phyloP scores from a whole-genome alignment of 2,113 vertebrate genomes.

The Morone saxatilis region DNA sequence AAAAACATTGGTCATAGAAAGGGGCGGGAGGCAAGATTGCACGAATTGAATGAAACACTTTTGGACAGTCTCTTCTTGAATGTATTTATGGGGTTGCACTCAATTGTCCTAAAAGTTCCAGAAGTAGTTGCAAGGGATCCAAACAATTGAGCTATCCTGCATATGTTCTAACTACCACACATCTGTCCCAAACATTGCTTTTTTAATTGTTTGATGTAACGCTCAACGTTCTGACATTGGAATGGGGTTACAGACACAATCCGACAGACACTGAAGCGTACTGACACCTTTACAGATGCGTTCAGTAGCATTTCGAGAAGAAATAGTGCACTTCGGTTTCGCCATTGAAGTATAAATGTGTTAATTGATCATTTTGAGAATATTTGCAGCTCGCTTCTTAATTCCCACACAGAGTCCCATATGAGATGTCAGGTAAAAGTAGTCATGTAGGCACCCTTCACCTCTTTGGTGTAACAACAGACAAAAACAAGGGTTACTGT shows the following conservation, averaged over 20 bases:
- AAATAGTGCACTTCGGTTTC: neutral
- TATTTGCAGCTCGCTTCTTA: neutral
- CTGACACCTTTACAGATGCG: too few species aligned
- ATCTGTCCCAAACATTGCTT: neutral
- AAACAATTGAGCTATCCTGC: neutral
- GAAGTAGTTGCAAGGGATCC: neutral
- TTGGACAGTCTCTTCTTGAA: neutral
- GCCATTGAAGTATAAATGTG: neutral
- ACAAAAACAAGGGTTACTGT: conserved; percentile 15
- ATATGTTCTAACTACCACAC: neutral
- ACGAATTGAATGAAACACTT: neutral
- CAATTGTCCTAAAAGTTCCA: neutral
- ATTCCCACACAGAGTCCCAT: neutral
- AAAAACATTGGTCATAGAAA: neutral
- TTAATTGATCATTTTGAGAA: neutral
- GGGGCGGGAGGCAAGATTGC: neutral
- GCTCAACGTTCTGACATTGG: neutral
- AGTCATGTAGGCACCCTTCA: conserved; percentile 17
- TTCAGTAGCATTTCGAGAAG: neutral
- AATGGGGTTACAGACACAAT: neutral
- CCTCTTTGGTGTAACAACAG: conserved; percentile 41
- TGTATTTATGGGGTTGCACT: neutral
- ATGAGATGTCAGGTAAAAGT: neutral
- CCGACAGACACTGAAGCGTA: neutral
- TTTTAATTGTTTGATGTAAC: neutral